These are phyloP conservation scores for Anastatus disparis DNA, from an alignment of 1,140 invertebrate genomes.

Conservation along the genomic window DNA sequence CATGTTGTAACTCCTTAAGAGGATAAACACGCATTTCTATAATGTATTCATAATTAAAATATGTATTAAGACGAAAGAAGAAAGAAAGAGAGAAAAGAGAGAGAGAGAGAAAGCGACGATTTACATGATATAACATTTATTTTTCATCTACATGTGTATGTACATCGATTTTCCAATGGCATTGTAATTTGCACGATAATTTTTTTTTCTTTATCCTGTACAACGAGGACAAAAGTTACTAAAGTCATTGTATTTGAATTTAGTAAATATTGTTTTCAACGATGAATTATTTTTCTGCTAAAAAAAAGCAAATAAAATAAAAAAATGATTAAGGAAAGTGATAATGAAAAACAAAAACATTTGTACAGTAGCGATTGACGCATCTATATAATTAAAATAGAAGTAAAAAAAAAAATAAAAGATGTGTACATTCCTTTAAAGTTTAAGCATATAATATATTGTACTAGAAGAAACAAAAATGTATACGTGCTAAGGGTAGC, in stretches of 20 bases:
- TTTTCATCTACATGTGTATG: no score
- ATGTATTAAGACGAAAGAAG: not conserved
- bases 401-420: no score
- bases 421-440: conserved; percentile 8
- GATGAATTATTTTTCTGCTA: no score
- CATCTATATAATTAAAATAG: no score
- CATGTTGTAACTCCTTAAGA: not conserved
- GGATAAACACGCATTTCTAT: not conserved
- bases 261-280: no score
- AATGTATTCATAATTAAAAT: not conserved
- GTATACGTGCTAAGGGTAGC: not conserved
- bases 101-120: not conserved
- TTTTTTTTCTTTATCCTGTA: no score
- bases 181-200: not conserved
- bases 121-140: not conserved
- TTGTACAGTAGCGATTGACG: no score
- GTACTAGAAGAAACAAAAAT: not conserved
- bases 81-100: not conserved
- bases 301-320: not conserved
- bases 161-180: not conserved
- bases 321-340: not conserved
- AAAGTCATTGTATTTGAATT: no score
- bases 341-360: no score
- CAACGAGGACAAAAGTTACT: no score
- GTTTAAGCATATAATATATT: conserved; percentile 7